Percentiles rank a stretch among this genome's conserved stretches.
Evolutionary conservation across 2,113 vertebrate genomes (phyloP).

Genomic region (Camelus bactrianus): DNA sequence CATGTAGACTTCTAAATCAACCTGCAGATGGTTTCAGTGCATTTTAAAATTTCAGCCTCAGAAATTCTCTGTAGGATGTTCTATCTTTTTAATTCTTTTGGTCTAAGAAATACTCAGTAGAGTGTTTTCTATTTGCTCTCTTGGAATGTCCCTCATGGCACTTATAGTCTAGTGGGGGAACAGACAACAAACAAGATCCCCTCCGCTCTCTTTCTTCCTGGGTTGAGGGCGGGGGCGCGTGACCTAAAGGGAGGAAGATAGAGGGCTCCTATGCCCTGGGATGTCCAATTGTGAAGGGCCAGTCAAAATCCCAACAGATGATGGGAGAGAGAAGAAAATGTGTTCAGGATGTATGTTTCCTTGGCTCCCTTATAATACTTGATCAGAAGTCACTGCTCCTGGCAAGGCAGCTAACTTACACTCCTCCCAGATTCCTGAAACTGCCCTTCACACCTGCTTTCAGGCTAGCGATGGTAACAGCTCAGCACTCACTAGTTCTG

Average conservation of each 20-base stretch:
- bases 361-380: neutral
- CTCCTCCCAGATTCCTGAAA: neutral
- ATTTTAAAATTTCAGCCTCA: conserved; percentile 55
- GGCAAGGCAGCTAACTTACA: neutral
- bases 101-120: conserved; percentile 54
- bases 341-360: neutral
- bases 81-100: conserved; percentile 46
- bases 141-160: neutral
- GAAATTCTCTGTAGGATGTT: conserved; percentile 33
- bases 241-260: neutral
- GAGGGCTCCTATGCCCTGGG: neutral
- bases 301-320: neutral
- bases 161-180: too few relatives aligned
- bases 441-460: fast-evolving
- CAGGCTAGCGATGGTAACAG: too few relatives aligned
- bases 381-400: neutral
- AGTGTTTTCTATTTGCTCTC: conserved; percentile 41
- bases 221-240: neutral
- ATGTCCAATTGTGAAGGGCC: neutral
- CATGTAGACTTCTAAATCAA: conserved; percentile 38
- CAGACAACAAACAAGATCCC: neutral
- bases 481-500: neutral
- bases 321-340: neutral
- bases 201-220: neutral
- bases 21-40: conserved; percentile 52